Evolutionary conservation across 2,797 vertebrate species (phyloP).

Genomic region (Psittacula derbiana): DNA sequence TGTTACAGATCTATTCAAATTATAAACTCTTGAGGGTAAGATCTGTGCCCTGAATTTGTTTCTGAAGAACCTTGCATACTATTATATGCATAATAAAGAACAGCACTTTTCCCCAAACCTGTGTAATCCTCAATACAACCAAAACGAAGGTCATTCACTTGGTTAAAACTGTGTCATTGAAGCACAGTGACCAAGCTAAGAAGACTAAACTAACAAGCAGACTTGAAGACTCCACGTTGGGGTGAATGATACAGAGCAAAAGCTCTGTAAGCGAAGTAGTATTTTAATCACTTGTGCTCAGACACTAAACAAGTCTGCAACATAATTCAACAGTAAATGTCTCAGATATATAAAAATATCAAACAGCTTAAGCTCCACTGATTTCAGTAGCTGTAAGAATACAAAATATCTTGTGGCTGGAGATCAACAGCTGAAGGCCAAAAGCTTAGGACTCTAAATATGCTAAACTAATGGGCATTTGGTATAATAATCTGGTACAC

Average conservation of each 20-base stretch:
- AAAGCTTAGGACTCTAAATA: not conserved
- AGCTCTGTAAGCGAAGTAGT: not conserved
- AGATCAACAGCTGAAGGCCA: not conserved
- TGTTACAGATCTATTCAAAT: slow-evolving; percentile 57
- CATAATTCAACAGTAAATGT: not conserved
- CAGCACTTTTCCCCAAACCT: not conserved
- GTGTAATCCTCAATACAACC: not conserved
- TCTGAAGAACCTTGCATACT: not conserved
- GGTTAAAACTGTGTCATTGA: not conserved
- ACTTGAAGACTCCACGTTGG: not conserved
- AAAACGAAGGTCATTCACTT: not conserved
- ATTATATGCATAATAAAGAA: not conserved
- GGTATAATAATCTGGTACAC: not conserved
- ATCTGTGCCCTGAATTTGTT: slow-evolving; percentile 39
- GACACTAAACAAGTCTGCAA: not conserved
- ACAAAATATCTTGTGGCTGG: not conserved
- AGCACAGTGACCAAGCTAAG: not conserved
- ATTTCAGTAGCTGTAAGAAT: not conserved
- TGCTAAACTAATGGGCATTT: not conserved
- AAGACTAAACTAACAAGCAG: not conserved
- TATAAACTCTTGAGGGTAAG: slow-evolving; percentile 52
- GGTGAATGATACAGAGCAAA: not conserved
- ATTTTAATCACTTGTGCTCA: not conserved
- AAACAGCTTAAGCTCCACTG: not conserved
- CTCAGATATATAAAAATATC: not conserved